These are phyloP conservation scores for human (Homo sapiens) DNA, from an alignment of 2,113 vertebrate species.

Conservation along the genomic window GRCh38 chr17:3049001-3049500, in stretches of 20 bases:
- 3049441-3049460: background rate
- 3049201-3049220: fast-evolving
- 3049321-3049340: background rate
- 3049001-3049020: background rate
- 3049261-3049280: background rate
- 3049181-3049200: fast-evolving
- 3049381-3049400: background rate
- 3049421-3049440: background rate
- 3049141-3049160: too few species aligned
- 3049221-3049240: fast-evolving
- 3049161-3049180: too few species aligned
- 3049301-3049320: background rate
- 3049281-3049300: background rate
- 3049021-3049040: fast-evolving
- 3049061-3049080: fast-evolving
- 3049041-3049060: fast-evolving
- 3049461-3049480: fast-evolving
- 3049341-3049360: background rate
- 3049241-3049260: fast-evolving
- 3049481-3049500: background rate
- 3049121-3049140: background rate
- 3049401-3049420: too few species aligned
- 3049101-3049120: background rate
- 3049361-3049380: background rate
- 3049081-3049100: background rate